Base-by-base conservation (phyloP, 2,113 vertebrate genomes). In the Okapia johnstoni region DNA sequence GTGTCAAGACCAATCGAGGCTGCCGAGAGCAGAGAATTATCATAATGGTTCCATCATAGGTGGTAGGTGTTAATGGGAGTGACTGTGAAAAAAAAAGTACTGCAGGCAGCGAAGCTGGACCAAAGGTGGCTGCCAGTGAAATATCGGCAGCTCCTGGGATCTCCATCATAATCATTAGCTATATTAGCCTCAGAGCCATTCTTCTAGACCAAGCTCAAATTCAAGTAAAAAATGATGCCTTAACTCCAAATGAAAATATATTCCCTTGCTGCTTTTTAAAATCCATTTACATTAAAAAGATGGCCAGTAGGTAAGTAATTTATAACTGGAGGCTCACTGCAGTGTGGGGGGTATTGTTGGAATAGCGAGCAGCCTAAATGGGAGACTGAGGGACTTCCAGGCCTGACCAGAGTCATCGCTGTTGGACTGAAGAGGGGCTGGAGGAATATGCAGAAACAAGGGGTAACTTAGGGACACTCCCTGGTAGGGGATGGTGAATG, bases 201-300 rank as follows among this genome's bases (percentile, higher is more conserved):
- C 96, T 88, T 77, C 57, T 33, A 96, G 76, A 97, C 96, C 70
- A 48, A 91, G 73, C 90, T 97, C 93, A 60, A 19, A 90, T 86
- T 90, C 92, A 86, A 96, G 93, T 98, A 98, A 97, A 98, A 98
- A 97, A 98, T 98, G 94, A 60, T 76, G 90, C 96, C 88, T 97
- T 97, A 95, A 95, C 97, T 97, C 96, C 96, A 97, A 97, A 97
- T 98, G 97, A 98, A 98, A 98, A 98, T 97, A 95, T 97, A 97
- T 79, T 92, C 92, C 97, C 98, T 96, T 70, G 54, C 58, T 96
- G 97, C 97, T 96, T 88, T 93, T 98, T 73, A 88, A 98, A 97
- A 97, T 95, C 94, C 96, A 46, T 48, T 46, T 2, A 48, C 96
- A 94, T 95, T 79, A 96, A 94, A 88, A 77, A 16, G 3, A 96